phyloP scores from a whole-genome alignment of 1,140 invertebrate species.

The Aphaenogaster floridana region DNA sequence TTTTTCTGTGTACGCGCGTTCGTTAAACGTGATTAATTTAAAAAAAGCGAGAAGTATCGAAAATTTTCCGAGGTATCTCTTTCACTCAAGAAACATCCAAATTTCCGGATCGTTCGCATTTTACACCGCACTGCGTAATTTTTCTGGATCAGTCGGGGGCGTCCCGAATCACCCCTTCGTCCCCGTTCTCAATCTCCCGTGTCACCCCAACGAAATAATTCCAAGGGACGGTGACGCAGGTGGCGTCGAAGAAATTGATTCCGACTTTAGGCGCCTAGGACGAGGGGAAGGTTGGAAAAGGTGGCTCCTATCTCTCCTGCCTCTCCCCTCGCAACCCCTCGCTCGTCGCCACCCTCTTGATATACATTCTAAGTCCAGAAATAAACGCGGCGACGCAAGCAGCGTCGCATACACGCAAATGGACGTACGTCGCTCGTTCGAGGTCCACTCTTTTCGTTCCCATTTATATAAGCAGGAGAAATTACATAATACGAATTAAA shows the following conservation, averaged over 20 bases:
- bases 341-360: slow-evolving; percentile 5
- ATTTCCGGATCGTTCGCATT: neutral
- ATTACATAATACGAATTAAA: slow-evolving; percentile 3
- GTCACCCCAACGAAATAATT: slow-evolving; percentile 55
- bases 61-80: neutral
- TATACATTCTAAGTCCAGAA: slow-evolving; percentile 38
- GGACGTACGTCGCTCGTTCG: neutral
- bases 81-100: neutral
- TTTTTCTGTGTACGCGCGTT: no score
- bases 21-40: neutral
- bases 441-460: neutral
- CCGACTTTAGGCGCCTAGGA: slow-evolving; percentile 32
- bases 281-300: slow-evolving; percentile 38
- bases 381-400: slow-evolving; percentile 24
- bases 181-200: neutral
- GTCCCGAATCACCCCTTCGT: neutral
- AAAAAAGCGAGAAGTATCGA: neutral
- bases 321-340: neutral
- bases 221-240: slow-evolving; percentile 41
- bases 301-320: slow-evolving; percentile 20
- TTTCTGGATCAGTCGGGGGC: neutral
- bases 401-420: slow-evolving; percentile 28
- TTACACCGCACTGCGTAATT: slow-evolving; percentile 15
- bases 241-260: slow-evolving; percentile 58
- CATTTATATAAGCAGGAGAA: neutral